Evolutionary conservation across 2,113 vertebrate species (phyloP).

Genomic region (Dolichotis patagonum): DNA sequence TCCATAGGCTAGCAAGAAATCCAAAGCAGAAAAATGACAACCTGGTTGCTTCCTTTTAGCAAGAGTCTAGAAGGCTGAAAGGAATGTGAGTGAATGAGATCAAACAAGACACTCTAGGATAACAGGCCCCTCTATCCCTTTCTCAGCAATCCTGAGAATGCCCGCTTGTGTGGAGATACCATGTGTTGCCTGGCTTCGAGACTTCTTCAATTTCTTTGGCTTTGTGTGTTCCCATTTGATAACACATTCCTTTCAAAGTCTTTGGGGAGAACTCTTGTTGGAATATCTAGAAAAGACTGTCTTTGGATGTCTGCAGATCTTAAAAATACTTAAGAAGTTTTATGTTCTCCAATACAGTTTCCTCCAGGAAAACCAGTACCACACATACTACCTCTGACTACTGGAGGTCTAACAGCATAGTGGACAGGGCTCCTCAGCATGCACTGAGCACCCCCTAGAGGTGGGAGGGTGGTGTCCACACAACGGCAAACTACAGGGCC

Average conservation of each 20-base stretch:
- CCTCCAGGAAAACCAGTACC: constrained; percentile 32
- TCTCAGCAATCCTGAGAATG: not conserved
- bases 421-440: not conserved
- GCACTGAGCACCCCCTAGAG: constrained; percentile 11
- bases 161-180: not conserved
- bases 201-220: not conserved
- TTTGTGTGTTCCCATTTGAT: not conserved
- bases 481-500: not conserved
- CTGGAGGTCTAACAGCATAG: not conserved
- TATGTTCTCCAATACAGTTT: constrained; percentile 3
- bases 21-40: constrained; percentile 69
- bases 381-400: not conserved
- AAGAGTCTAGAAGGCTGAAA: constrained; percentile 62
- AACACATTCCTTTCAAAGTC: constrained; percentile 59
- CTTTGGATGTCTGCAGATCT: not conserved
- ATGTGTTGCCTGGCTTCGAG: not conserved
- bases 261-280: constrained; percentile 55
- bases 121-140: constrained; percentile 9
- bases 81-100: constrained; percentile 38
- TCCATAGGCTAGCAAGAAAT: constrained; percentile 74
- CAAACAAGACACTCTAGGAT: constrained; percentile 46
- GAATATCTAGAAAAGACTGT: not conserved
- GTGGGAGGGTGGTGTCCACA: not conserved
- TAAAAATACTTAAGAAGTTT: not conserved
- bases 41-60: constrained; percentile 64